Evolutionary conservation across 2,888 invertebrate species (phyloP).

Genomic region (Nesidiocoris tenuis): DNA sequence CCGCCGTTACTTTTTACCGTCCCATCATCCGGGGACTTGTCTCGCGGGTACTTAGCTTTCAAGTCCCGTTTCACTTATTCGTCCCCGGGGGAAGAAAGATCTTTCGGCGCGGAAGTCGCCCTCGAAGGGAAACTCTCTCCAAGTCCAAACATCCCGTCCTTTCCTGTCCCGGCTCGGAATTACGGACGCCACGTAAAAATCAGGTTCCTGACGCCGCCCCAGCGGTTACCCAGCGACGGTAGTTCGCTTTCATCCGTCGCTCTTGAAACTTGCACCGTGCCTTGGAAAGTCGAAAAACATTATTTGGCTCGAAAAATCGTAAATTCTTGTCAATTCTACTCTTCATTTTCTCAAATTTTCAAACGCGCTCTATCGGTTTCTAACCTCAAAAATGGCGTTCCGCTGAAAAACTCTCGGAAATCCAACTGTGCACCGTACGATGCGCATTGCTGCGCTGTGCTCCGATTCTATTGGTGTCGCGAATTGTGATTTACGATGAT

Average conservation of each 20-base stretch:
- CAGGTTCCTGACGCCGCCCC: background rate
- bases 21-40: background rate
- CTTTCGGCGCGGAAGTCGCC: background rate
- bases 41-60: background rate
- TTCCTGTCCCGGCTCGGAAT: background rate
- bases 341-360: too few species aligned
- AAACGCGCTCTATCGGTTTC: too few species aligned
- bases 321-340: too few species aligned
- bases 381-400: too few species aligned
- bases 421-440: too few species aligned
- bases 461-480: background rate
- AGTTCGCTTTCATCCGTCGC: background rate
- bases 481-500: conserved; percentile 26
- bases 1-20: background rate
- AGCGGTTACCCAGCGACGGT: background rate
- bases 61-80: background rate
- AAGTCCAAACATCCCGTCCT: background rate
- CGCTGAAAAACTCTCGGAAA: too few species aligned
- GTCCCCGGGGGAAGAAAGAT: background rate
- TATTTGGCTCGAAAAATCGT: too few species aligned
- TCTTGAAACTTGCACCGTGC: background rate
- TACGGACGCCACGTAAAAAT: background rate
- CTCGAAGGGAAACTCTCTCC: background rate
- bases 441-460: too few species aligned
- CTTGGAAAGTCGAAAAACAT: too few species aligned